These are phyloP conservation scores for Hoplodrina ambigua DNA, from an alignment of 2,888 invertebrate species.

Conservation along the genomic window DNA sequence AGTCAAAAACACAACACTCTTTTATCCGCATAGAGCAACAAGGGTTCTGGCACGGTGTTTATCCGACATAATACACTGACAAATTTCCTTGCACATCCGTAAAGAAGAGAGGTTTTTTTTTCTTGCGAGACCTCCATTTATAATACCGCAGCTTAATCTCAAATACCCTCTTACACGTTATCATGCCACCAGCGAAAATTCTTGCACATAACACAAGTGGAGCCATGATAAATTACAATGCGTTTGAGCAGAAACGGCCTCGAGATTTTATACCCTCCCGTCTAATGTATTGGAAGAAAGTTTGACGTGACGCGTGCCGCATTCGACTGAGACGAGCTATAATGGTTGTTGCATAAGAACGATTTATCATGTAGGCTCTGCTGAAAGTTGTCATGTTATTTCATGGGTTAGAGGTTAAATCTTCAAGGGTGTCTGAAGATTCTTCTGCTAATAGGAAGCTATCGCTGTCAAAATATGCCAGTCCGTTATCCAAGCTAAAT, in stretches of 20 bases:
- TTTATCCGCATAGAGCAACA: too few species aligned
- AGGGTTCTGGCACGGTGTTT: too few species aligned
- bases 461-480: too few species aligned
- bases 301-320: conserved; percentile 20
- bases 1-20: background rate
- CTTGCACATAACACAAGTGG: conserved; percentile 8
- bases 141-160: conserved; percentile 20
- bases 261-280: conserved; percentile 3
- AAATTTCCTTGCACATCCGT: background rate
- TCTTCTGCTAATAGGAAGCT: too few species aligned
- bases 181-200: conserved; percentile 22
- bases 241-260: conserved; percentile 24
- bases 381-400: conserved; percentile 26
- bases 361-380: conserved; percentile 21
- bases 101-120: background rate
- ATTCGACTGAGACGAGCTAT: background rate
- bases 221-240: conserved; percentile 35
- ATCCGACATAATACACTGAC: background rate
- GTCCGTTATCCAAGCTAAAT: too few species aligned
- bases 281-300: conserved; percentile 40
- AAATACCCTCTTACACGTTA: conserved; percentile 10
- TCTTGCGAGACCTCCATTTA: conserved; percentile 1
- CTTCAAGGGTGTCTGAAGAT: too few species aligned
- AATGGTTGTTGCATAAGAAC: background rate
- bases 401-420: conserved; percentile 3